Evolutionary conservation across 2,888 invertebrate genomes (phyloP).

Genomic region (Cephus runcator): DNA sequence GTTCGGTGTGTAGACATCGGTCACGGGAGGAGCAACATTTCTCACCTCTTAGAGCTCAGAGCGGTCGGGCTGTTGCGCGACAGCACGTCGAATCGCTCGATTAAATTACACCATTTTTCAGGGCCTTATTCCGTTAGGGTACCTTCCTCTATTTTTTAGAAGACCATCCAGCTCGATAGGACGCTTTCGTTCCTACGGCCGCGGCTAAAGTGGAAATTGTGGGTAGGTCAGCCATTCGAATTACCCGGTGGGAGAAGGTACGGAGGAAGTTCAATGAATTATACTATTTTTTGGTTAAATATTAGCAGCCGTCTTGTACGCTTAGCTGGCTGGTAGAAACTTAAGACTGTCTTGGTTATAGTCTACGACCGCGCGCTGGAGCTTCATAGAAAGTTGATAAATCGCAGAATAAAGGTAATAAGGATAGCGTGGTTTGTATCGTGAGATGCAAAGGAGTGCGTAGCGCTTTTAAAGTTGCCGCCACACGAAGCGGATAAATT

Average conservation of each 20-base stretch:
- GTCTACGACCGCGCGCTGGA: background rate
- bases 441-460: conserved; percentile 54
- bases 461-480: conserved; percentile 57
- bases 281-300: background rate
- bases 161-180: background rate
- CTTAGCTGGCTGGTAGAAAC: background rate
- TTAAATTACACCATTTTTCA: conserved; percentile 53
- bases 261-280: background rate
- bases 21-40: conserved; percentile 56
- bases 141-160: background rate
- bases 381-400: background rate
- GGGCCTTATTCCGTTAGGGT: conserved; percentile 20
- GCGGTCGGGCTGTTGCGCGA: conserved; percentile 34
- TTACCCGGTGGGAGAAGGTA: background rate
- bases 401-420: background rate
- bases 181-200: background rate
- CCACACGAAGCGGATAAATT: conserved; percentile 60
- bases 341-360: background rate
- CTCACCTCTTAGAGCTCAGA: conserved; percentile 51
- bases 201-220: background rate
- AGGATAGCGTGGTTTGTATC: background rate
- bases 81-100: conserved; percentile 48
- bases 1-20: conserved; percentile 58
- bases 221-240: background rate
- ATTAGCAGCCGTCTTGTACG: background rate